phyloP scores from a whole-genome alignment of 2,888 invertebrate genomes.

The Cephus pulcher region DNA sequence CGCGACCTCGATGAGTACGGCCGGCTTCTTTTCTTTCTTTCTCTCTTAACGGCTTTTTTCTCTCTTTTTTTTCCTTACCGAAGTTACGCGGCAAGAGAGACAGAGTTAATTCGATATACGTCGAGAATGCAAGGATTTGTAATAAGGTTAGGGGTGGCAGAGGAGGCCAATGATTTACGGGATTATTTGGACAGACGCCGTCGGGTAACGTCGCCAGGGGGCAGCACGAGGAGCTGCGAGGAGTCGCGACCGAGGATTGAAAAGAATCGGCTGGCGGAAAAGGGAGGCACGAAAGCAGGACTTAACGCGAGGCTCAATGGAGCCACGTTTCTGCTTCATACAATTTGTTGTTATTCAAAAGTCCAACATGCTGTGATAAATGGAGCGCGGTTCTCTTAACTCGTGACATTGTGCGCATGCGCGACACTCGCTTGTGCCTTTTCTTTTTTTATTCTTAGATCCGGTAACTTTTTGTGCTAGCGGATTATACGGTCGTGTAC shows the following conservation, averaged over 20 bases:
- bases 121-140: not conserved
- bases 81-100: not conserved
- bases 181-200: not conserved
- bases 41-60: not conserved
- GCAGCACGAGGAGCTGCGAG: not conserved
- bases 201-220: not conserved
- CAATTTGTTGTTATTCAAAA: constrained; percentile 4
- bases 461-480: no score
- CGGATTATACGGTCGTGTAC: no score
- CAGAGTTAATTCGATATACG: not conserved
- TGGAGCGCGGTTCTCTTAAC: not conserved
- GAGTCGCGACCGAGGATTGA: not conserved
- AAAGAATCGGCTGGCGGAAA: not conserved
- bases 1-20: not conserved
- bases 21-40: not conserved
- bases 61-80: no score
- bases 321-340: not conserved
- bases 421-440: no score
- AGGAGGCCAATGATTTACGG: not conserved
- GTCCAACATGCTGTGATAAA: not conserved
- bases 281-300: not conserved
- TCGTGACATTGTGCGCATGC: no score
- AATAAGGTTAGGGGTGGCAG: not conserved
- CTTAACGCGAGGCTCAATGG: not conserved
- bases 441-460: no score